Evolutionary conservation across 1,140 invertebrate species (phyloP).

Genomic region (Dreissena polymorpha): DNA sequence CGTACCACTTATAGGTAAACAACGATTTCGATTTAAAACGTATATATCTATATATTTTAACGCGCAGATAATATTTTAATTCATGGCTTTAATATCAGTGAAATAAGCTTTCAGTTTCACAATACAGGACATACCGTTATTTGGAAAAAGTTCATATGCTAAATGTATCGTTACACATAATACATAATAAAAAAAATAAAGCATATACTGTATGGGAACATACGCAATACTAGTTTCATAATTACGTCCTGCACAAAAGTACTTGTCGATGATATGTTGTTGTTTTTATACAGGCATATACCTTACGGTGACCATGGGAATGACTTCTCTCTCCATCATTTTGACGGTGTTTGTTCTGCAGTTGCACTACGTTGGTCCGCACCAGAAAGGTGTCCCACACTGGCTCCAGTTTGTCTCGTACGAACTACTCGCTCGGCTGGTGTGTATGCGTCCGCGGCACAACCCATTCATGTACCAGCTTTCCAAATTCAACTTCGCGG

Average conservation of each 20-base stretch:
- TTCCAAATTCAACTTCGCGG: conserved; percentile 53
- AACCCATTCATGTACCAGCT: conserved; percentile 47
- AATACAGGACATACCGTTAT: no score
- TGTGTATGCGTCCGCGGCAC: conserved; percentile 57
- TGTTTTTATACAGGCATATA: conserved; percentile 74
- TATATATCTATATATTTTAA: no score
- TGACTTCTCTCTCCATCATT: conserved; percentile 79
- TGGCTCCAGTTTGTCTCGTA: conserved; percentile 49
- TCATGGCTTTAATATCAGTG: no score
- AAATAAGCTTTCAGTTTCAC: no score
- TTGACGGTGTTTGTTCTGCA: conserved; percentile 75
- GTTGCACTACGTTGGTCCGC: conserved; percentile 55
- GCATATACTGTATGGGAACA: no score
- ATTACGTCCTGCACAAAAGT: no score
- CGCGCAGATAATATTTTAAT: no score
- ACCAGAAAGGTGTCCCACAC: conserved; percentile 52
- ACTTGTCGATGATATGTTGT: no score
- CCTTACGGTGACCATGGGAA: conserved; percentile 78
- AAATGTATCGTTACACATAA: no score
- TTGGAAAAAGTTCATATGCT: no score
- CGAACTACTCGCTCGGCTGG: conserved; percentile 56
- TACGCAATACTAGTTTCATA: no score
- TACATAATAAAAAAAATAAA: no score
- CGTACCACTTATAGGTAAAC: conserved; percentile 83
- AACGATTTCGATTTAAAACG: not conserved